Base-by-base conservation (phyloP, 1,140 invertebrate species). In the Acromyrmex heyeri region DNA sequence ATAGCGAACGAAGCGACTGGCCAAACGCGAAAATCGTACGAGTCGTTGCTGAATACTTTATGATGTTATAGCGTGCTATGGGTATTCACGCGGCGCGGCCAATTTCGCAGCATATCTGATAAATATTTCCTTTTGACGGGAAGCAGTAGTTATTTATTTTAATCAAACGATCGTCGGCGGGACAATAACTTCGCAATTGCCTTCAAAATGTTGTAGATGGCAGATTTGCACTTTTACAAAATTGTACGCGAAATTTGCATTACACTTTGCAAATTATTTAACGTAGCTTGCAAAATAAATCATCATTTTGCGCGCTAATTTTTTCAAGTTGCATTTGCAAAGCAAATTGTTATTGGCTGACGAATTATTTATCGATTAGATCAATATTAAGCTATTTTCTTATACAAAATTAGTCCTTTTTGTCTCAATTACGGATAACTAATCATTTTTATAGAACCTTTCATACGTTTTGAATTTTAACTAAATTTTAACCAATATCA, bases 121-220 rank as follows among this genome's bases (percentile, higher is more conserved):
- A 83, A 83, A 83, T 83, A 83, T 83, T 83, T 83, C 79, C 79
- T 75, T 83, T 83, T 83, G 79, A 83, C 79, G 79, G 38, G 55
- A 75, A 72, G 65, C 78, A 34, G 78, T 73, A 75, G 79, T 83
- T 83, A 83, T 83, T 83, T 83, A 83, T 83, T 83, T 83, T 83
- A 83, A 83, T 83, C 79, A 83, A 83, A 83, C 79, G 79, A 83
- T 83, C 79, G 79, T 83, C 69, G 69, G 12, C 44, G 79, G 79
- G 69, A 83, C 79, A 83, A 83, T 83, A 83, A 83, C 79, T 61
- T 62, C 18, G 55, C 69, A 83, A 75, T 83, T 83, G 79, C 69
- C 79, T 61, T 61, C 55, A 61, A 82, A 82, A 38, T 12, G 69
- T 61, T 48, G 27, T 61, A 48, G 21, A 75, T 18, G 27, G 55